These are phyloP conservation scores for Lipotes vexillifer DNA, from an alignment of 2,113 vertebrate genomes.

Conservation along the genomic window DNA sequence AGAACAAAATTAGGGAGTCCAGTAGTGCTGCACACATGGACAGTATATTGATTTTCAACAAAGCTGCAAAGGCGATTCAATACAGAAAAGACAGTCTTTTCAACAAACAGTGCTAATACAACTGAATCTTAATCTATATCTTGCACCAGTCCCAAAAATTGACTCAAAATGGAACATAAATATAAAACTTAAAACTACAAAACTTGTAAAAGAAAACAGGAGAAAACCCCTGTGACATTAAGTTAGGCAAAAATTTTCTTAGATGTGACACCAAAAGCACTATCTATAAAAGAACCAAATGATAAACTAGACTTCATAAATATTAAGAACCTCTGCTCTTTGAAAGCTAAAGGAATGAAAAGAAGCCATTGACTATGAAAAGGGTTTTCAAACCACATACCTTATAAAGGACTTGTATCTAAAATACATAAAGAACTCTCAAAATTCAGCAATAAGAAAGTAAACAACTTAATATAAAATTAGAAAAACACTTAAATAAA, in stretches of 20 bases:
- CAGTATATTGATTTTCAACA: background rate
- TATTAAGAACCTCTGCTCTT: background rate
- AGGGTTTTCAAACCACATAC: background rate
- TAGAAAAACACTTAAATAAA: background rate
- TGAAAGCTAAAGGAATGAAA: background rate
- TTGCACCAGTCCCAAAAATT: background rate
- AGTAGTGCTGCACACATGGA: background rate
- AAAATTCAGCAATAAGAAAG: background rate
- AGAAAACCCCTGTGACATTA: slow-evolving; percentile 2
- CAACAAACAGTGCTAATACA: background rate
- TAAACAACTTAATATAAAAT: background rate
- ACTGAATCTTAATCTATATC: background rate
- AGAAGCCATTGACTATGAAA: background rate
- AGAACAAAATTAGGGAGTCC: background rate
- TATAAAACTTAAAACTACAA: background rate
- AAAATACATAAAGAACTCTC: background rate
- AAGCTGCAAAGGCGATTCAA: background rate
- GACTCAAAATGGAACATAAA: background rate
- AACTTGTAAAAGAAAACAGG: background rate
- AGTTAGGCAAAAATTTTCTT: background rate
- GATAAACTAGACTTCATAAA: background rate
- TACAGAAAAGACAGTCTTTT: background rate
- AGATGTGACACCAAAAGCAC: background rate
- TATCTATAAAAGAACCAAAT: background rate
- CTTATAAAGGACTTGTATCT: background rate